Evolutionary conservation across 2,113 vertebrate genomes (phyloP).

Genomic region (Theropithecus gelada): DNA sequence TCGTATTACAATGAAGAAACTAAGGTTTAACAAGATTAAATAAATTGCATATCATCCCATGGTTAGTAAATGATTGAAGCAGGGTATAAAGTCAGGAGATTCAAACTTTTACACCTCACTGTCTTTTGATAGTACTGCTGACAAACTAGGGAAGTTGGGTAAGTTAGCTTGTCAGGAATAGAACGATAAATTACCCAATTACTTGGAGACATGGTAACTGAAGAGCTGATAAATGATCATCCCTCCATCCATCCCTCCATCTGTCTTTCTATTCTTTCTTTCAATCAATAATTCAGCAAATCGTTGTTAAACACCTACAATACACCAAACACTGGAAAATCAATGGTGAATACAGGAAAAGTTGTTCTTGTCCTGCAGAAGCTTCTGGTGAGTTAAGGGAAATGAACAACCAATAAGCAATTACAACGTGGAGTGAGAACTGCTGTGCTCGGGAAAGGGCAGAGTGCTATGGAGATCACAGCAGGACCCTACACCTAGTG

Average conservation of each 20-base stretch:
- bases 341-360: not conserved
- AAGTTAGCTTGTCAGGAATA: conserved; percentile 24
- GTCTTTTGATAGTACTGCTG: not conserved
- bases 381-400: not conserved
- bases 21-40: not conserved
- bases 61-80: not conserved
- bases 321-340: not conserved
- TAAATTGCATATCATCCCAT: not conserved
- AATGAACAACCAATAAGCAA: not conserved
- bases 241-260: not conserved
- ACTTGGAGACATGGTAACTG: not conserved
- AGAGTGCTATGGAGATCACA: not conserved
- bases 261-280: not conserved
- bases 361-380: not conserved
- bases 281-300: not conserved
- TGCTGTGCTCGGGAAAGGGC: not conserved
- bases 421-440: not conserved
- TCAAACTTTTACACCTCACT: not conserved
- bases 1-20: not conserved
- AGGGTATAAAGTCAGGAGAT: not conserved
- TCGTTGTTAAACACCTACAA: not conserved
- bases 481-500: not conserved
- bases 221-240: not conserved
- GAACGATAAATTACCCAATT: not conserved
- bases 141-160: not conserved